These are phyloP conservation scores for Leuctra nigra DNA, from an alignment of 2,888 invertebrate species.

Conservation along the genomic window DNA sequence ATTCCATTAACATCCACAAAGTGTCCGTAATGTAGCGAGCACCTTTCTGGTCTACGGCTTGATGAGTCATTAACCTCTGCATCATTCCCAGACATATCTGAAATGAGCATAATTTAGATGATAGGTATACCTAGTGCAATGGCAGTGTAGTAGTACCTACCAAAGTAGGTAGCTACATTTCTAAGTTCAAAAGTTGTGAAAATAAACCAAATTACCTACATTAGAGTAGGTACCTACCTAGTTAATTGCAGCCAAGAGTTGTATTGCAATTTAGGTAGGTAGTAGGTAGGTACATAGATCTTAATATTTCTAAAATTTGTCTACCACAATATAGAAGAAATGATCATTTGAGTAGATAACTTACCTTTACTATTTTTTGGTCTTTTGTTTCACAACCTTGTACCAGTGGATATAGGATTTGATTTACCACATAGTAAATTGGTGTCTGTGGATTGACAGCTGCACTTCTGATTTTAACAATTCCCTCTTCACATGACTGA, in stretches of 20 bases:
- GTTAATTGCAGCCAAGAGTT: no score
- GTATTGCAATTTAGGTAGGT: no score
- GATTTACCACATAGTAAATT: conserved; percentile 84
- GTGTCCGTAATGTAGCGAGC: conserved; percentile 90
- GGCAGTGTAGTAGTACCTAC: no score
- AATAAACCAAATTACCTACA: no score
- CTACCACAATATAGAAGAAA: neutral
- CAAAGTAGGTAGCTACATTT: no score
- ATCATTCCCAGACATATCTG: conserved; percentile 91
- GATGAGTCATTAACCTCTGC: conserved; percentile 87
- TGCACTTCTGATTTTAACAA: conserved; percentile 77
- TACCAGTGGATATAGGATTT: conserved; percentile 92
- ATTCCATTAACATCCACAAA: conserved; percentile 88
- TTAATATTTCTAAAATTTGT: neutral
- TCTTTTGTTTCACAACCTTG: conserved; percentile 98
- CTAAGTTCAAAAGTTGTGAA: no score
- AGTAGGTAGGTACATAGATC: neutral
- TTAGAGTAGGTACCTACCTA: no score
- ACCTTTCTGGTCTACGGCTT: conserved; percentile 84
- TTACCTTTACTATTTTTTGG: conserved; percentile 86
- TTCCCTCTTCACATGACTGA: conserved; percentile 93
- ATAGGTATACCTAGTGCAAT: no score
- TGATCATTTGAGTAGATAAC: conserved; percentile 7
- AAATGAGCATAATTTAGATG: no score
- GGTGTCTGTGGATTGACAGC: conserved; percentile 69